Base-by-base conservation (phyloP, 2,888 invertebrate genomes). In the Trachelus tabidus region DNA sequence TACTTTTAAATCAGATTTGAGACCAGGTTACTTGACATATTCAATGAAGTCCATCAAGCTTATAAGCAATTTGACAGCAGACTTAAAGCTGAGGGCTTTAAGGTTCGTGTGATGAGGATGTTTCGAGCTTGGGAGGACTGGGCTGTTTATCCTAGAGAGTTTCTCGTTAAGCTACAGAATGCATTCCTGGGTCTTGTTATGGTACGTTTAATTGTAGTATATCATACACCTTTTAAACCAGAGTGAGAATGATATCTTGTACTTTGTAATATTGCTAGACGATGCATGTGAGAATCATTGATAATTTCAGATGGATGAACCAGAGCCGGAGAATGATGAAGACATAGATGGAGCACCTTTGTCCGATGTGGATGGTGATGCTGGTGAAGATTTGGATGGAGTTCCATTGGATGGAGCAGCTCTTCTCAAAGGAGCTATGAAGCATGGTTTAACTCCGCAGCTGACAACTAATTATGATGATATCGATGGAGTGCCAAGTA, bases 81-180 rank as follows among this genome's bases (percentile, higher is more conserved):
- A 77, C 92, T 98, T 77, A 97, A 98, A 93, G 98, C 98, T n/a
- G 99, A 99, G 92, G 98, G 98, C 68, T 98, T 98, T 92, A 97
- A 98, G 89, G 95, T 96, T 79, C 93, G 98, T 73, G 97, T 99
- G 56, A 95, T 98, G 90, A 94, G 96, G 87, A 96, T 97, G 85
- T 95, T 99, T 90, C 95, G 97, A 88, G 98, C 98, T 1, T 99
- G 99, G 99, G 98, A 99, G 91, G 99, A 99, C 90, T 98, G 98
- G 96, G 96, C 97, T 30, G 95, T 99, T 80, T 99, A 99, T 93
- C 97, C 99, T 0, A 96, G 96, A 79, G 98, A 99, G 83, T 97
- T 97, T 92, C 93, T 99, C 81, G 94, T 96, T 81, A 96, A 95
- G 89, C 92, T 98, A 80, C 97, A 98, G 90, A 97, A 98, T 88